Conservation (phyloP, 2,797 vertebrate genomes). For the Pelodytes ibericus region DNA sequence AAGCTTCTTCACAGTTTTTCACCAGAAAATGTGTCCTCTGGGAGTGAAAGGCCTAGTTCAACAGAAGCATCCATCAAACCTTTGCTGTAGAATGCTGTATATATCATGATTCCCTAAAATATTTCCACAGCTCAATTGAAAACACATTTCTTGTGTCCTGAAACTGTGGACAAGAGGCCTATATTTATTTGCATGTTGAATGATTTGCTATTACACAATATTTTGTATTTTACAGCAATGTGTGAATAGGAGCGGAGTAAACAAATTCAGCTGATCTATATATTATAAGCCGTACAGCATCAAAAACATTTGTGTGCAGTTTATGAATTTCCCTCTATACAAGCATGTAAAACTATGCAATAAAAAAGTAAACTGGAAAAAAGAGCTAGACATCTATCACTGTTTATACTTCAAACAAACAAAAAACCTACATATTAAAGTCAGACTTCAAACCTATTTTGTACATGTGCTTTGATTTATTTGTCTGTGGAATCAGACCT, state of each 20-base stretch:
- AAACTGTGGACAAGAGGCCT: slow-evolving; percentile 4
- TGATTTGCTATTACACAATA: slow-evolving; percentile 21
- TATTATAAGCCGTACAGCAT: too few relatives aligned
- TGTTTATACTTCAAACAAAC: neutral
- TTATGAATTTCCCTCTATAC: neutral
- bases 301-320: too few relatives aligned
- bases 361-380: too few relatives aligned
- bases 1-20: slow-evolving; percentile 6
- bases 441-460: neutral
- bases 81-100: neutral
- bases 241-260: slow-evolving; percentile 24
- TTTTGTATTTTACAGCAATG: slow-evolving; percentile 1
- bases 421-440: neutral
- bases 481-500: neutral
- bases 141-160: slow-evolving; percentile 17
- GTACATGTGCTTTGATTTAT: neutral
- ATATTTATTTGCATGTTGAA: slow-evolving; percentile 22
- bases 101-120: neutral
- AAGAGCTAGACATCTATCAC: neutral
- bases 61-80: slow-evolving; percentile 33
- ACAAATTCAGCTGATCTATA: slow-evolving; percentile 32
- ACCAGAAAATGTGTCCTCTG: neutral
- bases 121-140: slow-evolving; percentile 36
- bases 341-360: neutral
- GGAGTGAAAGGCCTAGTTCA: neutral